Evolutionary conservation across 35 echinoderm and acorn worm species (phyloP), one percentile per base, ranked within the genome.

Genomic region (Amphiura filiformis): DNA sequence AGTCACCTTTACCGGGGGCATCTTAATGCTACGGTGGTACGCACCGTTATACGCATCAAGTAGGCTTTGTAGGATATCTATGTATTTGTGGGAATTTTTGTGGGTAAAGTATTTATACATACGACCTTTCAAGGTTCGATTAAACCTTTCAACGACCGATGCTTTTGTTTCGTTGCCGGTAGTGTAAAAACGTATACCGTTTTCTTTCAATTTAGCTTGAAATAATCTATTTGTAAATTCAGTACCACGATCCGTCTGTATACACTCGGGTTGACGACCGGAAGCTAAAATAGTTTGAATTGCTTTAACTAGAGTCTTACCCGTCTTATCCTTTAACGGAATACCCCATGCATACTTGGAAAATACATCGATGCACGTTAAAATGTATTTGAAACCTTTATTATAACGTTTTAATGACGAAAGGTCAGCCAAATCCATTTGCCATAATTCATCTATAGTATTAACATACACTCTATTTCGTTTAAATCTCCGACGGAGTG

Each of bases 321-420:
- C 76, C 3, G 47, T 81, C 38, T 94, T 94, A 23, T 81, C 75
- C 85, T 93, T 89, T 32, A 93, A 37, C 36, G 91, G 70, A 34
- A 81, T 26, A 26, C 81, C 92, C 92, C 90, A 92, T 12, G 90
- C 84, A 81, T 80, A 88, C 37, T 92, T 93, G 5, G 78, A 93
- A 11, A 89, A 80, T 32, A 93, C 52, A 80, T 93, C 91, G 31
- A 93, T 93, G 37, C 86, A 89, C 20, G 79, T 84, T 38, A 93
- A 40, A 23, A 88, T 75, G 75, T 88, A 93, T 37, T 38, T 36
- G 38, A 81, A 49, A 39, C 86, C 78, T 31, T 78, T 57, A 47
- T 93, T 93, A 23, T 82, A 17, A 30, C 38, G 81, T 35, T 9
- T 18, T 65, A 93, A 80, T 13, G 81, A 28, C 1, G 56, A 56